Evolutionary conservation across 2,888 invertebrate species (phyloP).

Genomic region (Lathronympha strigana): DNA sequence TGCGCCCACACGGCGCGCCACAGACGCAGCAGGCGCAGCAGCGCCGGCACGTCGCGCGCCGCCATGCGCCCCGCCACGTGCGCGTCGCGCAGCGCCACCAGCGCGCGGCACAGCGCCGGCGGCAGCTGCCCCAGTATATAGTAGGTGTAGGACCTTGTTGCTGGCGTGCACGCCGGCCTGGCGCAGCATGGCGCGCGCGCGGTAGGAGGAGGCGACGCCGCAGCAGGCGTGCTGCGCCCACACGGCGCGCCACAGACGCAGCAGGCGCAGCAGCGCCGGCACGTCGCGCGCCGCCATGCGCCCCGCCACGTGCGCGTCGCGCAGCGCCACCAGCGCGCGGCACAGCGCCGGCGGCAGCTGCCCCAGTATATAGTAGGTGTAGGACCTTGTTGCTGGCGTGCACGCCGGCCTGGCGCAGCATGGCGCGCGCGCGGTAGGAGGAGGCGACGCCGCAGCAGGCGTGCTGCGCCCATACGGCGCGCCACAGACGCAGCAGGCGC

Average conservation of each 20-base stretch:
- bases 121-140: no score
- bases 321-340: slow-evolving; percentile 84
- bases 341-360: slow-evolving; percentile 81
- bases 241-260: slow-evolving; percentile 80
- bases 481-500: slow-evolving; percentile 83
- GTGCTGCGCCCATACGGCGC: slow-evolving; percentile 59
- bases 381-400: slow-evolving; percentile 45
- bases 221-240: slow-evolving; percentile 33
- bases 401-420: slow-evolving; percentile 86
- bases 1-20: slow-evolving; percentile 71
- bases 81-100: slow-evolving; percentile 86
- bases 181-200: slow-evolving; percentile 86
- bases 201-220: slow-evolving; percentile 65
- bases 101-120: slow-evolving; percentile 80
- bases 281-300: slow-evolving; percentile 84
- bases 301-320: slow-evolving; percentile 87
- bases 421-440: slow-evolving; percentile 84
- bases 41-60: slow-evolving; percentile 86
- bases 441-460: slow-evolving; percentile 43
- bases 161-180: slow-evolving; percentile 81
- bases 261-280: slow-evolving; percentile 86
- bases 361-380: no score
- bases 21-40: slow-evolving; percentile 83
- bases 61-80: slow-evolving; percentile 86
- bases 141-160: no score